Percentiles rank a stretch among this genome's conserved stretches.
phyloP scores from a whole-genome alignment of 2,113 vertebrate genomes.

The Ictalurus punctatus region DNA sequence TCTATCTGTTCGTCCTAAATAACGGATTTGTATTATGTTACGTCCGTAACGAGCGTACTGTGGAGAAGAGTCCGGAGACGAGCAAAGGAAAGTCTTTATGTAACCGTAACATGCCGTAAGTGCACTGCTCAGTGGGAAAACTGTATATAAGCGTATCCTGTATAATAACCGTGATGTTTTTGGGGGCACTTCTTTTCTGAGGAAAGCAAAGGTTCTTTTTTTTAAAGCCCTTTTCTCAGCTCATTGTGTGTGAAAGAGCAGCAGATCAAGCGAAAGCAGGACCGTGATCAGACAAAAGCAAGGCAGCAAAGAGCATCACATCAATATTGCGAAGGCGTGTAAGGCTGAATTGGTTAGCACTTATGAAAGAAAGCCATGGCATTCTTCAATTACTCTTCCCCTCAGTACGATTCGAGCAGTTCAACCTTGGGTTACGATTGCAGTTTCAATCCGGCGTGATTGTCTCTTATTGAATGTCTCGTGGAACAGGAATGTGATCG shows the following conservation, averaged over 20 bases:
- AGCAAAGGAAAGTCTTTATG: background rate
- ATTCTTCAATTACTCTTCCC: conserved; percentile 29
- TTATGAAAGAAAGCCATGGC: background rate
- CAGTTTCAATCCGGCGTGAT: background rate
- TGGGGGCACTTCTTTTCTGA: background rate
- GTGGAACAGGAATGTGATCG: conserved; percentile 19
- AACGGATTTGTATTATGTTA: background rate
- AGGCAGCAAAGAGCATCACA: conserved; percentile 13
- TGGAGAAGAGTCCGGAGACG: background rate
- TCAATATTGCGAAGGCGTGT: background rate
- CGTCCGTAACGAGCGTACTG: background rate
- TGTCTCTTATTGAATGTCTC: conserved; percentile 33
- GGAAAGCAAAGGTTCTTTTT: background rate
- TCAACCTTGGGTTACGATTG: background rate
- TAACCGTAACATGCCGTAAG: background rate
- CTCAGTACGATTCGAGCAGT: background rate
- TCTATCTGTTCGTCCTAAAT: background rate
- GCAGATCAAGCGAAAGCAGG: conserved; percentile 4
- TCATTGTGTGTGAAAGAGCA: conserved; percentile 13
- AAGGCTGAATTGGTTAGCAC: conserved; percentile 31
- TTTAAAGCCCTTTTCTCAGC: background rate
- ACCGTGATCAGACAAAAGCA: background rate
- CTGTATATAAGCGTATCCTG: background rate
- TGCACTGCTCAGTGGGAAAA: background rate
- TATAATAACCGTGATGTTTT: background rate